Percentiles rank a stretch among this genome's conserved stretches.
Evolutionary conservation across 2,797 vertebrate species (phyloP).

Genomic region (Xenopus petersii): DNA sequence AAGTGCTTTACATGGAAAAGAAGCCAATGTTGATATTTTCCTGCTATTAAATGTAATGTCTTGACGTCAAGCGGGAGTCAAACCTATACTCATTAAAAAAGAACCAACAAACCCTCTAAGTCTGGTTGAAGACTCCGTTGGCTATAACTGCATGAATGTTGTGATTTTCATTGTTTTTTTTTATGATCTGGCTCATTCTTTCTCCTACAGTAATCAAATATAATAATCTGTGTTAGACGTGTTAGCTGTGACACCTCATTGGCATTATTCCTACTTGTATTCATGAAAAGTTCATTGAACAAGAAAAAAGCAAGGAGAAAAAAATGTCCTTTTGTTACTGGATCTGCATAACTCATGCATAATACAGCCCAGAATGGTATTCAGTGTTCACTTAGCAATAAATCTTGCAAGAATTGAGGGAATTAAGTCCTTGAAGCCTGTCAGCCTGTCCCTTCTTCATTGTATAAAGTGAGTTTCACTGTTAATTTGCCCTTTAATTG

Average conservation of each 20-base stretch:
- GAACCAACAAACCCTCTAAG: no score
- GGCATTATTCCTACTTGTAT: conserved; percentile 34
- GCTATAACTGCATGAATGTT: no score
- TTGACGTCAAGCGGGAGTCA: no score
- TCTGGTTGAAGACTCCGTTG: no score
- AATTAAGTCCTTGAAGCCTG: conserved; percentile 32
- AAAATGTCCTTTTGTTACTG: conserved; percentile 36
- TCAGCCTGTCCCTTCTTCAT: conserved; percentile 18
- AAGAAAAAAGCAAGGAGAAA: conserved; percentile 4
- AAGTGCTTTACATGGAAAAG: no score
- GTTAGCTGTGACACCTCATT: conserved; percentile 28
- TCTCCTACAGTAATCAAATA: conserved; percentile 21
- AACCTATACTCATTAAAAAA: no score
- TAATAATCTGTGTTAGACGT: conserved; percentile 25
- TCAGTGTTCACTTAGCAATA: conserved; percentile 24
- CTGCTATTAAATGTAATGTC: no score
- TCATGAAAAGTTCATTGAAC: conserved; percentile 43
- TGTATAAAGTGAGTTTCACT: conserved; percentile 4
- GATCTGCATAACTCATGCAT: conserved; percentile 41
- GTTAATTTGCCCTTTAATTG: conserved; percentile 5
- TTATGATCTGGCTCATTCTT: no score
- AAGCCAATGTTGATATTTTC: no score
- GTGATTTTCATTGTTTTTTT: no score
- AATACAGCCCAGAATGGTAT: conserved; percentile 23
- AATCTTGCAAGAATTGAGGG: conserved; percentile 37